These are phyloP conservation scores for Herpetotheres cachinnans DNA, from an alignment of 2,113 vertebrate species.

Conservation along the genomic window DNA sequence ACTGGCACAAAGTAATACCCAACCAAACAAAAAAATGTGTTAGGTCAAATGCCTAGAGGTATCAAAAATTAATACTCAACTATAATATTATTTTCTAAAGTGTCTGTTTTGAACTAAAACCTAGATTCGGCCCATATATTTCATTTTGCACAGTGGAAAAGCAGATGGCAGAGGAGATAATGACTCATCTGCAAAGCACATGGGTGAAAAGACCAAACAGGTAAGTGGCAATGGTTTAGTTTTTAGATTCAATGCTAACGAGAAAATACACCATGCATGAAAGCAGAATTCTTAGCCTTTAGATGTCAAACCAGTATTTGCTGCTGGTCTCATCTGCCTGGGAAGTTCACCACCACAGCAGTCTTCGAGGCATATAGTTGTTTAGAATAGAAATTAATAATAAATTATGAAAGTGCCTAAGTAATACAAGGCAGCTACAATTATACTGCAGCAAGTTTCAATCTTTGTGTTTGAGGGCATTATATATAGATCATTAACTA, in stretches of 20 bases:
- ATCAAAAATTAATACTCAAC: background rate
- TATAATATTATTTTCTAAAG: background rate
- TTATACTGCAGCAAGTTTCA: background rate
- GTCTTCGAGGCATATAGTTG: background rate
- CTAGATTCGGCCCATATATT: background rate
- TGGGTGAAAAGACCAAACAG: background rate
- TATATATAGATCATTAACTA: conserved; percentile 8
- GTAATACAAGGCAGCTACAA: background rate
- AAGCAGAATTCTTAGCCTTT: background rate
- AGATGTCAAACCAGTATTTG: background rate
- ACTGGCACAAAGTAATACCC: background rate
- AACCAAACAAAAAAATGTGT: background rate
- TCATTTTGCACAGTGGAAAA: background rate
- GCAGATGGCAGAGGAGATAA: background rate
- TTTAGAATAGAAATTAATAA: background rate
- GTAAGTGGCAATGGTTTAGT: background rate
- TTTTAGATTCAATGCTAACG: background rate
- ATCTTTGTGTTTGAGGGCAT: background rate
- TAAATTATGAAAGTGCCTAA: background rate
- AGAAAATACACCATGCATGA: background rate
- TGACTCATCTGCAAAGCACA: background rate
- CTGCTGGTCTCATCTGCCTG: background rate
- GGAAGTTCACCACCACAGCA: background rate
- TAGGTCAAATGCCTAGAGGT: background rate
- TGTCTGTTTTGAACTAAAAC: background rate